Percentiles rank a stretch among this genome's conserved stretches.
Conservation (phyloP, 2,888 invertebrate species). For the Acleris cristana region DNA sequence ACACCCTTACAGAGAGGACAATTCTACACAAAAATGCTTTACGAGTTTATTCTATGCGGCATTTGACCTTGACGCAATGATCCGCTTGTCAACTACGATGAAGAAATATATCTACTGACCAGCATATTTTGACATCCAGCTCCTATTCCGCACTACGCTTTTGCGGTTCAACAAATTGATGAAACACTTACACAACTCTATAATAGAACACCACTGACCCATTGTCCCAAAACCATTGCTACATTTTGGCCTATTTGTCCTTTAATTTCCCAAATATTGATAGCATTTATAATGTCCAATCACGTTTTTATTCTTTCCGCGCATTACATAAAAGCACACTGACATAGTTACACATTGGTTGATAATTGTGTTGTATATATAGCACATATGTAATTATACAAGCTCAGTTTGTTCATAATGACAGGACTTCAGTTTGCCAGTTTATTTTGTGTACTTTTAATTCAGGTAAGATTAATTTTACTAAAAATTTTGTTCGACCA, state of each 20-base stretch:
- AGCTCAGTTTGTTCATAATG: constrained; percentile 25
- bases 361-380: constrained; percentile 29
- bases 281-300: not conserved
- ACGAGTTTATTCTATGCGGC: too few relatives aligned
- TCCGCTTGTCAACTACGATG: too few relatives aligned
- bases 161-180: too few relatives aligned
- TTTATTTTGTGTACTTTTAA: constrained; percentile 19
- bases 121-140: too few relatives aligned
- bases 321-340: constrained; percentile 20
- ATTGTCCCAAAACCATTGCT: not conserved
- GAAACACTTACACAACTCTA: too few relatives aligned
- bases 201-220: too few relatives aligned
- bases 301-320: constrained; percentile 6
- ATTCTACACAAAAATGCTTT: too few relatives aligned
- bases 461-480: constrained; percentile 17
- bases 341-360: constrained; percentile 21
- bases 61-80: too few relatives aligned
- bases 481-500: too few relatives aligned
- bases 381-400: not conserved
- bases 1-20: too few relatives aligned
- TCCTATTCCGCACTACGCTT: too few relatives aligned
- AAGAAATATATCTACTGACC: too few relatives aligned
- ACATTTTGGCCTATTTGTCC: not conserved
- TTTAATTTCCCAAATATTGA: constrained; percentile 1
- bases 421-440: not conserved